Base-by-base conservation (phyloP, 2,113 vertebrate species). In the Myiagra hebetior region DNA sequence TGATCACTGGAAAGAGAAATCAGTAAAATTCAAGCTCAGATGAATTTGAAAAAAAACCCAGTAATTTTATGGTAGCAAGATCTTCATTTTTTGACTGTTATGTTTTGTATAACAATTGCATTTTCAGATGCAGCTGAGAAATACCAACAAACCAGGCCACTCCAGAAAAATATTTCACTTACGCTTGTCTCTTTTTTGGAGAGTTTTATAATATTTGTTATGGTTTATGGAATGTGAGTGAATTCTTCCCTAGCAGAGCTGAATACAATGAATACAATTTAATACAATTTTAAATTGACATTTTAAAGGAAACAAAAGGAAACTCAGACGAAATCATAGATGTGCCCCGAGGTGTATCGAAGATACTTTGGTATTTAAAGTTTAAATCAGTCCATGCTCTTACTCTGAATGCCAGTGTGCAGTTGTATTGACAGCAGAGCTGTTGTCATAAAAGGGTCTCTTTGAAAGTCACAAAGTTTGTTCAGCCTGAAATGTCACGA, bases 291-390 rank as follows among this genome's bases (percentile, higher is more conserved):
- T 24, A 57, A 76, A 92, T 83, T 88, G 92, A 52, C 76, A 59
- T 94, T 87, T 76, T 22, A 31, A 86, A 83, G 33, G 59, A 92
- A 90, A 92, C 24, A 78, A 72, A 79, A 76, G 67, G 64, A 88
- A 94, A 72, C 49, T 86, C 7, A 4, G 64, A 93, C 46, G 42
- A 92, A 84, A 78, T 64, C 22, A 77, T 28, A 89, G 26, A 59
- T 64, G 13, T 91, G 73, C n/a, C 92, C 88, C 3, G 13, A 68
- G 79, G 41, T 53, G 1, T 42, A 30, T 69, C 53, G 44, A 72
- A 87, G 77, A 69, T 89, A 69, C 50, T 81, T 85, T 80, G 81
- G 15, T 91, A 95, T 96, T 96, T 97, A 95, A 90, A 96, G 79
- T 94, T 95, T 91, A 96, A 68, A 94, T 90, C 55, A 70, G 67